phyloP scores from a whole-genome alignment of 2,113 vertebrate genomes.

The Ictidomys tridecemlineatus region DNA sequence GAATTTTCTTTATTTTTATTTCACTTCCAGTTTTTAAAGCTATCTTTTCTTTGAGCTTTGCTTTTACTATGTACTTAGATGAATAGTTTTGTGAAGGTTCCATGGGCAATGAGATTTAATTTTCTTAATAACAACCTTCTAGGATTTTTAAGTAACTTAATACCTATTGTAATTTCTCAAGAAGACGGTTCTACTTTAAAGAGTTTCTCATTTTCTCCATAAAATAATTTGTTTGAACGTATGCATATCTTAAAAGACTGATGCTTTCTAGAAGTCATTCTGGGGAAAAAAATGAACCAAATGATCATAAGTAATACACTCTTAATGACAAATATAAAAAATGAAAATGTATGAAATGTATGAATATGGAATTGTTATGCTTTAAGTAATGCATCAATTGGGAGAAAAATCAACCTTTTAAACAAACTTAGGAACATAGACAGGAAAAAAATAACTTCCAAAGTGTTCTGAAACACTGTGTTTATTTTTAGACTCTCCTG shows the following conservation, averaged over 20 bases:
- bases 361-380: neutral
- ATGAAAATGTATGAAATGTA: neutral
- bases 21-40: neutral
- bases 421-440: neutral
- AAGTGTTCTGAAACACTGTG: neutral
- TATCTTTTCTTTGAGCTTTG: neutral
- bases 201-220: neutral
- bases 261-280: neutral
- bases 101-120: neutral
- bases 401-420: neutral
- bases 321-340: neutral
- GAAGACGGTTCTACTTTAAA: neutral
- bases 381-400: neutral
- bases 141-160: neutral
- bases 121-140: neutral
- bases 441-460: neutral
- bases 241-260: neutral
- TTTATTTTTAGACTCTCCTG: neutral
- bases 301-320: neutral
- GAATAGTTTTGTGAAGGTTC: neutral
- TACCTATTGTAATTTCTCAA: neutral
- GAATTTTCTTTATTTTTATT: neutral
- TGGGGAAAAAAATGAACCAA: neutral
- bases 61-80: neutral
- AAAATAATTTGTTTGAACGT: neutral